Evolutionary conservation across 2,797 vertebrate species (phyloP), one percentile per base, ranked within the genome.

Genomic region (Pitangus sulphuratus): DNA sequence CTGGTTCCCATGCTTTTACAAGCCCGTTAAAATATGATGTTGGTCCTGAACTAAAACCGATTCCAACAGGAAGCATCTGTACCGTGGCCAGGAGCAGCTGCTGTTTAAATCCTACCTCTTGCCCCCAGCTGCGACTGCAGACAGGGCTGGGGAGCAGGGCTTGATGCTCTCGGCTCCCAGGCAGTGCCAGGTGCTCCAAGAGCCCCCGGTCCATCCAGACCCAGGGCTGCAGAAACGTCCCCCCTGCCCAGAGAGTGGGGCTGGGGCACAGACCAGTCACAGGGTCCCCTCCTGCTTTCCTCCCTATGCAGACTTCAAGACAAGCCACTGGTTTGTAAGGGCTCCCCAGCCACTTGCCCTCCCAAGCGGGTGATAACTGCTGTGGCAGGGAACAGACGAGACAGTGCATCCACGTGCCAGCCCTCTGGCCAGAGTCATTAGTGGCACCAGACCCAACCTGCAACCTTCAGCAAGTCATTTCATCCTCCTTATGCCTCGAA

Each of bases 331-430:
- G 1, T 9, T 44, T 35, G 39, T 1, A 4, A 39, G 45, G 40
- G 50, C 54, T 83, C 24, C 24, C 37, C 20, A 9, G 48, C 16
- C n/a, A 1, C 61, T 20, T 4, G 64, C 57, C 47, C 40, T n/a
- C 37, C 81, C 40, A 40, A 77, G 15, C 0, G 5, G 9, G 1
- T 30, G 50, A 39, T 0, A 0, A 5, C 47, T 16, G 21, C 56
- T 14, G 15, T 2, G 8, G 51, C 57, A 45, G 58, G 54, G 47
- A 26, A 75, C 47, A 71, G 71, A 7, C 8, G 11, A 47, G 47
- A 54, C 5, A 2, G 70, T 0, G 0, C 1, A 2, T 31, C 48
- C 51, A 12, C 0, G 0, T n/a, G 28, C 39, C 85, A 40, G 26
- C 33, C 35, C 30, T 33, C 40, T 8, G 28, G n/a, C 33, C 15